phyloP scores from a whole-genome alignment of 2,888 invertebrate species.

The Drosophila imparisetae region DNA sequence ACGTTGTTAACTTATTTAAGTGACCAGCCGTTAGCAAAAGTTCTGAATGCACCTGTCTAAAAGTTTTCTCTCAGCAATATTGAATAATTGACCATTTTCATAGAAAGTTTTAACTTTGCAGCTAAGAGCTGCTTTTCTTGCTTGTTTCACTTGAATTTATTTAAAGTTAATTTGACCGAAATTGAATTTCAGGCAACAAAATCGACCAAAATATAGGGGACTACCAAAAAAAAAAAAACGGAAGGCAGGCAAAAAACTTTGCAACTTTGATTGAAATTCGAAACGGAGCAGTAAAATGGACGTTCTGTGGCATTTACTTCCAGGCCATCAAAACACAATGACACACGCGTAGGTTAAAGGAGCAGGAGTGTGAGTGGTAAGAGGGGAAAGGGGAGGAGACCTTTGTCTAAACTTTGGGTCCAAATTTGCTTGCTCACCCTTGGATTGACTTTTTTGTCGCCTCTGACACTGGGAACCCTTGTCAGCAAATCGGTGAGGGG shows the following conservation, averaged over 20 bases:
- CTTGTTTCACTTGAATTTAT: slow-evolving; percentile 41
- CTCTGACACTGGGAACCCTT: slow-evolving; percentile 57
- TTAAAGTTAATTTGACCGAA: slow-evolving; percentile 46
- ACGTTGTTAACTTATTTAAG: neutral
- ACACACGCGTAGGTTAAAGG: slow-evolving; percentile 34
- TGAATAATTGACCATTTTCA: slow-evolving; percentile 36
- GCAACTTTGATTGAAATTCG: slow-evolving; percentile 57
- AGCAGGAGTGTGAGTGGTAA: neutral
- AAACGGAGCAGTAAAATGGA: slow-evolving; percentile 34
- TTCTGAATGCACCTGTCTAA: neutral
- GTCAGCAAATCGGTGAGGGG: slow-evolving; percentile 30
- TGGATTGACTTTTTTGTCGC: slow-evolving; percentile 52
- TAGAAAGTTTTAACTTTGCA: slow-evolving; percentile 9
- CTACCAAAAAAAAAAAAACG: neutral
- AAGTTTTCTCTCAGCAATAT: slow-evolving; percentile 34
- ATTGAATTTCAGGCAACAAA: slow-evolving; percentile 35
- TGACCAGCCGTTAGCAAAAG: neutral
- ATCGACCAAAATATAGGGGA: neutral
- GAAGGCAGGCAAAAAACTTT: slow-evolving; percentile 29
- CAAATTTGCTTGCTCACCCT: slow-evolving; percentile 43
- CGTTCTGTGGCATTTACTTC: slow-evolving; percentile 46
- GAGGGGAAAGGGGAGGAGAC: slow-evolving; percentile 3
- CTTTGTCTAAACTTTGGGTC: slow-evolving; percentile 54
- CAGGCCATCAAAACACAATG: slow-evolving; percentile 57
- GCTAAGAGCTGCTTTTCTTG: slow-evolving; percentile 7